These are phyloP conservation scores for Cyaniris semiargus DNA, from an alignment of 2,888 invertebrate species.

Conservation along the genomic window DNA sequence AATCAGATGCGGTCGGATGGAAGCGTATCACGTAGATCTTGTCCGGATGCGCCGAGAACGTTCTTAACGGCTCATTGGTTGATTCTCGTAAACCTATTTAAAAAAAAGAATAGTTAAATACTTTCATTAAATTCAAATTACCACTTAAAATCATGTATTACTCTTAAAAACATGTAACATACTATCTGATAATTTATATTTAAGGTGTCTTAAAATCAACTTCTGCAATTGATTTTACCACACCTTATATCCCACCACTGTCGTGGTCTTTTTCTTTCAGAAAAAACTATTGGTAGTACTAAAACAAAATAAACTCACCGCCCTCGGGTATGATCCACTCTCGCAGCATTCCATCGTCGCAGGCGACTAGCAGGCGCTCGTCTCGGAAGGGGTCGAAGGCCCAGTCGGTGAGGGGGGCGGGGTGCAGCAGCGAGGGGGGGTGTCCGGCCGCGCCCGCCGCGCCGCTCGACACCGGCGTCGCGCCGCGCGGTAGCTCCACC, in stretches of 20 bases:
- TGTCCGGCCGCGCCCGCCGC: conserved; percentile 86
- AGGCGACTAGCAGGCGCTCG: conserved; percentile 89
- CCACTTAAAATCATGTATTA: too few relatives aligned
- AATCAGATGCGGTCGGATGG: conserved; percentile 93
- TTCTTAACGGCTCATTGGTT: conserved; percentile 86
- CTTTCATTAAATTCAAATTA: too few relatives aligned
- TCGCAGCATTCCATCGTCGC: conserved; percentile 92
- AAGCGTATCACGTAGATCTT: conserved; percentile 93
- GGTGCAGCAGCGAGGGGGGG: conserved; percentile 94
- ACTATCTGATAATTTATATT: too few relatives aligned
- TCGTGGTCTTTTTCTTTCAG: too few relatives aligned
- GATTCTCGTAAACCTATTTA: conserved; percentile 84
- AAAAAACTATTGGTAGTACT: too few relatives aligned
- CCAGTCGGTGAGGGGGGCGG: conserved; percentile 94
- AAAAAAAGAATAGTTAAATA: too few relatives aligned
- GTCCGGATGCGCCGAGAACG: conserved; percentile 89
- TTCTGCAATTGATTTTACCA: too few relatives aligned
- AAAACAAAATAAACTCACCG: conserved; percentile 59
- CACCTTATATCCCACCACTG: too few relatives aligned
- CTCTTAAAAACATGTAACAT: too few relatives aligned
- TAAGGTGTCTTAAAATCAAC: too few relatives aligned
- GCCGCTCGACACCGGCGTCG: conserved; percentile 59
- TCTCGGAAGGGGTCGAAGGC: conserved; percentile 96
- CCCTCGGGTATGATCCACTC: conserved; percentile 89
- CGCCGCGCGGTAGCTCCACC: conserved; percentile 84